These are phyloP conservation scores for Drosophila lowei DNA, from an alignment of 1,140 invertebrate species.

Conservation along the genomic window DNA sequence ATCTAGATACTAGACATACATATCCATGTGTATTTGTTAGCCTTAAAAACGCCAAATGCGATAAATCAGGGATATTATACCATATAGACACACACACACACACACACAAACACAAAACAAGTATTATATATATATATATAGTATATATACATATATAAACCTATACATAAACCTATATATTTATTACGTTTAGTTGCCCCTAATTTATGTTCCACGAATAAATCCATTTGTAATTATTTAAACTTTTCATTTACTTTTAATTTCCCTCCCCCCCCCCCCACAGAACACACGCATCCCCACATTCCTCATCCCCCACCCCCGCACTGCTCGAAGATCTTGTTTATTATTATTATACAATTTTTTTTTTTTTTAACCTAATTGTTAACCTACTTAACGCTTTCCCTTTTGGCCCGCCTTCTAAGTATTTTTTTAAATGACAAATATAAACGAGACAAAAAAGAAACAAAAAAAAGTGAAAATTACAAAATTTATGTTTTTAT, in stretches of 20 bases:
- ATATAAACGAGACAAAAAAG: slow-evolving; percentile 35
- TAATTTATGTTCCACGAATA: slow-evolving; percentile 53
- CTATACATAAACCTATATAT: slow-evolving; percentile 33
- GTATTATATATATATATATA: slow-evolving; percentile 30
- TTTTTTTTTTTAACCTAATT: slow-evolving; percentile 30
- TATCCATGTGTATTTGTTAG: slow-evolving; percentile 35
- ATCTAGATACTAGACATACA: slow-evolving; percentile 40
- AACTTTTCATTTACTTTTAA: slow-evolving; percentile 26
- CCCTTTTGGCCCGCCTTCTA: slow-evolving; percentile 42
- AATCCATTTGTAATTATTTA: slow-evolving; percentile 56
- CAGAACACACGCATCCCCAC: too few species aligned
- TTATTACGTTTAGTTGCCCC: slow-evolving; percentile 54
- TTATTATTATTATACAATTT: slow-evolving; percentile 24
- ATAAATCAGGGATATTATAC: slow-evolving; percentile 69
- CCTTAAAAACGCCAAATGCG: slow-evolving; percentile 66
- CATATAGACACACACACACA: neutral
- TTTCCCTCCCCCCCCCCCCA: neutral
- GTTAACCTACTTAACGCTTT: slow-evolving; percentile 29
- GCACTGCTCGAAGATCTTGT: slow-evolving; percentile 11
- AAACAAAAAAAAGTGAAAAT: slow-evolving; percentile 39
- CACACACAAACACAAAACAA: neutral
- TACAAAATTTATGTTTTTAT: slow-evolving; percentile 28
- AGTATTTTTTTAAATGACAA: slow-evolving; percentile 55
- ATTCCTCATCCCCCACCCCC: neutral
- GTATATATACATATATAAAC: slow-evolving; percentile 18